A percentile compares a stretch with the other conserved stretches of the same genome.
Conservation (phyloP, 1,140 invertebrate genomes). For the Rhizoglyphus robini region DNA sequence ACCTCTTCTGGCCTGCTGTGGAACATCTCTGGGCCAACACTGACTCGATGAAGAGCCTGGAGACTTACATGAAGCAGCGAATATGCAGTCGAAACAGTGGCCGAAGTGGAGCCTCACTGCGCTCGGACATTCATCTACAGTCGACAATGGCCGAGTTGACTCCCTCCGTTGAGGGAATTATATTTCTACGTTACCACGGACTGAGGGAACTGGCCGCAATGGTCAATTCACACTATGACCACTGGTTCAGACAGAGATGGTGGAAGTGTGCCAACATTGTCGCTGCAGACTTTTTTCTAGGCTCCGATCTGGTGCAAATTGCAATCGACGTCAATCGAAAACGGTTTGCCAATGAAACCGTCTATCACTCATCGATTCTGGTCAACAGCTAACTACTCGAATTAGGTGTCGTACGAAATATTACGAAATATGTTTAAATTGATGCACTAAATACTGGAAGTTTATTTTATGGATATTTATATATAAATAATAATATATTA, state of each 20-base stretch:
- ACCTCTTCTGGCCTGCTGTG: constrained; percentile 36
- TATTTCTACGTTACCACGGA: constrained; percentile 34
- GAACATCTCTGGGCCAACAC: constrained; percentile 48
- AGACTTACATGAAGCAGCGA: constrained; percentile 33
- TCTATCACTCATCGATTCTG: neutral
- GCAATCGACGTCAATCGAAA: constrained; percentile 45
- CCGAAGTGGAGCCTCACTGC: neutral
- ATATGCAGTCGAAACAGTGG: constrained; percentile 19
- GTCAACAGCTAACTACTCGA: neutral
- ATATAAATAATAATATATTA: neutral
- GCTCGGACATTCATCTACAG: neutral
- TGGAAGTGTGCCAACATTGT: constrained; percentile 56
- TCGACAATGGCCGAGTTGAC: constrained; percentile 50
- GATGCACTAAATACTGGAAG: neutral
- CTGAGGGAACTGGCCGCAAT: constrained; percentile 51
- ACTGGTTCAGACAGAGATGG: constrained; percentile 47
- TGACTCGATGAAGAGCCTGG: constrained; percentile 37
- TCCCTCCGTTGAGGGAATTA: constrained; percentile 52
- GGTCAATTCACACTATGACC: constrained; percentile 51
- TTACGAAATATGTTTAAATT: neutral
- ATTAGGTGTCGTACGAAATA: no score
- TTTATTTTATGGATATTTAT: neutral
- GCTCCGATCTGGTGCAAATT: constrained; percentile 50
- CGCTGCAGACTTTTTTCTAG: constrained; percentile 61
- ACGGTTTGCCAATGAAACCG: neutral